A percentile compares a stretch with the other conserved stretches of the same genome.
Evolutionary conservation across 2,113 vertebrate species (phyloP).

Genomic region (Plectropomus leopardus): DNA sequence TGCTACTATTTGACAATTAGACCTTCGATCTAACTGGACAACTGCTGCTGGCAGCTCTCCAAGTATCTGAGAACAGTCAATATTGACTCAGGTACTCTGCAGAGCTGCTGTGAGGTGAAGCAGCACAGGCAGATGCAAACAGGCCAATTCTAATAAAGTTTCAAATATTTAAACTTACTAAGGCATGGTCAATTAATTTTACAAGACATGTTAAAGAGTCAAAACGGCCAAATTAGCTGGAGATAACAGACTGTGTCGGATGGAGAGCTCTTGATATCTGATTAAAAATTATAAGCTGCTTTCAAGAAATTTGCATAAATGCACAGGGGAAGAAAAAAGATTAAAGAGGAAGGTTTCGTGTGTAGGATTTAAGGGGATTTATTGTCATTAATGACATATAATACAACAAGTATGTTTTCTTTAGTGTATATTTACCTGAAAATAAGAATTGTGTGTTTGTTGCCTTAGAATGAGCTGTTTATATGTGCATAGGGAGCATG

Average conservation of each 20-base stretch:
- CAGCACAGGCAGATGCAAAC: neutral
- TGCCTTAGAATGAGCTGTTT: too few relatives aligned
- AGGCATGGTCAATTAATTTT: conserved; percentile 8
- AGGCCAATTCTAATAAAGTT: neutral
- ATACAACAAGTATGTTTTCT: too few relatives aligned
- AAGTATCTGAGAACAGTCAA: conserved; percentile 24
- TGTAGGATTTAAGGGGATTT: too few relatives aligned
- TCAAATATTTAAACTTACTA: neutral
- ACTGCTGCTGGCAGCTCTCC: conserved; percentile 13
- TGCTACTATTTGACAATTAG: conserved; percentile 35
- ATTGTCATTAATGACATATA: too few relatives aligned
- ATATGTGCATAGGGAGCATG: too few relatives aligned
- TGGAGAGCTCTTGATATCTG: neutral
- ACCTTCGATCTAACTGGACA: neutral
- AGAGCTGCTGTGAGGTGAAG: neutral
- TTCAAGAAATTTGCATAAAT: neutral
- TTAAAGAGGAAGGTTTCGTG: neutral
- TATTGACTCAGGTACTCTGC: conserved; percentile 25
- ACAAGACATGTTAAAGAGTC: conserved; percentile 12
- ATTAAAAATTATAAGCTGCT: conserved; percentile 11
- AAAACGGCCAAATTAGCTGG: neutral
- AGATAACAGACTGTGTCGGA: neutral
- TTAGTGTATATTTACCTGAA: too few relatives aligned
- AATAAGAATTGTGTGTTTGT: too few relatives aligned
- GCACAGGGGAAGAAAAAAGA: neutral